Evolutionary conservation across 35 echinoderm and acorn worm species (phyloP).

Genomic region (Lytechinus variegatus): DNA sequence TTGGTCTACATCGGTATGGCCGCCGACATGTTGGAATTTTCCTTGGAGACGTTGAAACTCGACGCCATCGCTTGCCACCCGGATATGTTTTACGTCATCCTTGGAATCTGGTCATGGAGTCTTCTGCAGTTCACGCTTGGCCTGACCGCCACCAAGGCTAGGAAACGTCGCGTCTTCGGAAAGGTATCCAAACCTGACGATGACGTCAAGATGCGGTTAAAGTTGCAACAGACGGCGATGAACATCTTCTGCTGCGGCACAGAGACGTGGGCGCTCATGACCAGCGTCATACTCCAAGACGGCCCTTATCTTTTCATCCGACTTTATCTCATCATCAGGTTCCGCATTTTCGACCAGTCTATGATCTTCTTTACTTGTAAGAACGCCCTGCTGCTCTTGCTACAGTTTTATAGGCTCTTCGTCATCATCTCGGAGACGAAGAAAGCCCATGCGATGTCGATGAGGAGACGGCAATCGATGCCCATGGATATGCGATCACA

Average conservation of each 20-base stretch:
- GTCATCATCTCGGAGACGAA: conserved; percentile 72
- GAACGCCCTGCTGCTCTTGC: conserved; percentile 77
- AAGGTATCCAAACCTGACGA: conserved; percentile 49
- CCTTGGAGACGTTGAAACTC: conserved; percentile 76
- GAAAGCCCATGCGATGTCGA: conserved; percentile 32
- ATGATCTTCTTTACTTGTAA: conserved; percentile 96
- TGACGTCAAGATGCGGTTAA: conserved; percentile 3
- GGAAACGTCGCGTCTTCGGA: conserved; percentile 71
- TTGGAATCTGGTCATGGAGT: conserved; percentile 79
- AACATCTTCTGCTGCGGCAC: conserved; percentile 66
- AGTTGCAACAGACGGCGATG: conserved; percentile 41
- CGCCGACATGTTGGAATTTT: conserved; percentile 96
- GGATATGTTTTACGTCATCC: conserved; percentile 64
- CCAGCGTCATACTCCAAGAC: conserved; percentile 82
- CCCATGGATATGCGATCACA: neutral
- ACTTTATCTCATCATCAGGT: conserved; percentile 76
- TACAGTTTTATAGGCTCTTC: conserved; percentile 83
- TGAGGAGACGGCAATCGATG: neutral
- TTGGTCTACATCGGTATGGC: conserved; percentile 97
- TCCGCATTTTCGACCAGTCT: conserved; percentile 64
- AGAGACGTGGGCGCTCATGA: conserved; percentile 88
- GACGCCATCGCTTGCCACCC: conserved; percentile 67
- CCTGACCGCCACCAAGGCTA: conserved; percentile 79
- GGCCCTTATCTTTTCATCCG: conserved; percentile 80
- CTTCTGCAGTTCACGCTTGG: conserved; percentile 84